Evolutionary conservation across 2,888 invertebrate genomes (phyloP).

Genomic region (Ophion obscuratus): DNA sequence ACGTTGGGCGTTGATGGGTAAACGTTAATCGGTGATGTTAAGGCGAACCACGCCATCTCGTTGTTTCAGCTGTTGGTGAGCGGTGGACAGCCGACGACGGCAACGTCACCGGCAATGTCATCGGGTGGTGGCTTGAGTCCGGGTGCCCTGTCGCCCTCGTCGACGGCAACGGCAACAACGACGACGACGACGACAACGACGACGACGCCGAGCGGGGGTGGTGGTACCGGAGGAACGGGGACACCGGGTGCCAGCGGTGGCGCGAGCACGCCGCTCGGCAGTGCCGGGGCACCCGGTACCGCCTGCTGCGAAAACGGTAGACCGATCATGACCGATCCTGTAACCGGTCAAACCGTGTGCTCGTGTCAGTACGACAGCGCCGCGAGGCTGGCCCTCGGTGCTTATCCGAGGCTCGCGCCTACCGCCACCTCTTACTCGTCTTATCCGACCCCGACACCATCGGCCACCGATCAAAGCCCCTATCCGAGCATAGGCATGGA

Average conservation of each 20-base stretch:
- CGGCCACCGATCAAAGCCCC: constrained; percentile 95
- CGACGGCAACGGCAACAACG: constrained; percentile 83
- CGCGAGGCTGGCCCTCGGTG: constrained; percentile 92
- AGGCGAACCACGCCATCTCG: constrained; percentile 67
- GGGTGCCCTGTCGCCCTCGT: constrained; percentile 87
- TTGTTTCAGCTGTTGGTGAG: constrained; percentile 89
- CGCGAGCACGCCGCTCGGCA: constrained; percentile 86
- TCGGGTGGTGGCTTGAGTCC: constrained; percentile 91
- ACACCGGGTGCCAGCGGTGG: constrained; percentile 73
- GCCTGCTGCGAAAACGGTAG: constrained; percentile 96
- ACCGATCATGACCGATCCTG: constrained; percentile 96
- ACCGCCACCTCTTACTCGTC: constrained; percentile 91
- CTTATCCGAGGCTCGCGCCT: constrained; percentile 91
- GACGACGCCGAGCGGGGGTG: constrained; percentile 76
- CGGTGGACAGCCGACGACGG: constrained; percentile 89
- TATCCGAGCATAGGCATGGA: constrained; percentile 97
- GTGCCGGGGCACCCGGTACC: constrained; percentile 78
- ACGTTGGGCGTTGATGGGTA: constrained; percentile 47
- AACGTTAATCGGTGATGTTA: constrained; percentile 66
- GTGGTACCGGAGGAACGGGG: constrained; percentile 74
- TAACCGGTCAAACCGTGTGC: constrained; percentile 96
- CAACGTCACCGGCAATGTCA: constrained; percentile 90
- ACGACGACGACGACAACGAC: constrained; percentile 82
- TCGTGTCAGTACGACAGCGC: constrained; percentile 96
- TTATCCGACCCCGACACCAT: constrained; percentile 94